Percentiles rank a stretch among this genome's conserved stretches.
Conservation (phyloP, 2,797 vertebrate species). For the Amblyopsis hoosieri region DNA sequence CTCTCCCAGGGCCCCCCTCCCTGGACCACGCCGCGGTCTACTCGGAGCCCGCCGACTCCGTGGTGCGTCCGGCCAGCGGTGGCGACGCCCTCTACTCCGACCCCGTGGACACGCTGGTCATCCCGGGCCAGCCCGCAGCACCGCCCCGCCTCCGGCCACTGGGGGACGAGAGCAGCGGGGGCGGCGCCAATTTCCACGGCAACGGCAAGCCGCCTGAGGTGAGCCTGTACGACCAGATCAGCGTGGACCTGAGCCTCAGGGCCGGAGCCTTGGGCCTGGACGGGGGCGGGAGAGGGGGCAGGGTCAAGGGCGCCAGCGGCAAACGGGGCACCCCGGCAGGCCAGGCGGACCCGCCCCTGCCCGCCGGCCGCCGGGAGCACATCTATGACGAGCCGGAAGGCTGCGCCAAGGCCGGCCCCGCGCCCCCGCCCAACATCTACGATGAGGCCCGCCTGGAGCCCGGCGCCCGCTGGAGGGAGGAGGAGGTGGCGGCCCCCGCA, state of each 20-base stretch:
- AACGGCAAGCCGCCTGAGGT: conserved; percentile 47
- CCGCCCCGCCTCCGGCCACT: conserved; percentile 63
- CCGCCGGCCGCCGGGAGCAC: conserved; percentile 72
- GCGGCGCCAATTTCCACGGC: conserved; percentile 31
- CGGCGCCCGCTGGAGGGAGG: conserved; percentile 77
- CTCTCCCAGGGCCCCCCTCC: fast-evolving
- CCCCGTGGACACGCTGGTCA: conserved; percentile 86
- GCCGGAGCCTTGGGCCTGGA: conserved; percentile 60
- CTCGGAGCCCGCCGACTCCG: conserved; percentile 89
- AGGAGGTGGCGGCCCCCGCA: conserved; percentile 35
- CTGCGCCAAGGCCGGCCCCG: conserved; percentile 47
- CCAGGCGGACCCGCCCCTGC: conserved; percentile 22
- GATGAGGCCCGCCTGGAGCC: conserved; percentile 77
- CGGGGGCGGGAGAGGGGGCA: conserved; percentile 19
- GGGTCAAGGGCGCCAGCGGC: conserved; percentile 21
- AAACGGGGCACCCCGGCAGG: conserved; percentile 58
- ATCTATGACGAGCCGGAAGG: conserved; percentile 96
- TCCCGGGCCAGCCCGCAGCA: conserved; percentile 39
- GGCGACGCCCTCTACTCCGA: conserved; percentile 88
- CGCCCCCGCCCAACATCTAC: conserved; percentile 69
- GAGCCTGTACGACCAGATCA: conserved; percentile 79
- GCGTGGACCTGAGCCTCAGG: conserved; percentile 62
- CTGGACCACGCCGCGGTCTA: conserved; percentile 75
- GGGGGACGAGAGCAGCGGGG: conserved; percentile 57
- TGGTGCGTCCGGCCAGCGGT: conserved; percentile 64